A percentile compares a stretch with the other conserved stretches of the same genome.
Evolutionary conservation across 2,888 invertebrate genomes (phyloP).

Genomic region (Acleris literana): DNA sequence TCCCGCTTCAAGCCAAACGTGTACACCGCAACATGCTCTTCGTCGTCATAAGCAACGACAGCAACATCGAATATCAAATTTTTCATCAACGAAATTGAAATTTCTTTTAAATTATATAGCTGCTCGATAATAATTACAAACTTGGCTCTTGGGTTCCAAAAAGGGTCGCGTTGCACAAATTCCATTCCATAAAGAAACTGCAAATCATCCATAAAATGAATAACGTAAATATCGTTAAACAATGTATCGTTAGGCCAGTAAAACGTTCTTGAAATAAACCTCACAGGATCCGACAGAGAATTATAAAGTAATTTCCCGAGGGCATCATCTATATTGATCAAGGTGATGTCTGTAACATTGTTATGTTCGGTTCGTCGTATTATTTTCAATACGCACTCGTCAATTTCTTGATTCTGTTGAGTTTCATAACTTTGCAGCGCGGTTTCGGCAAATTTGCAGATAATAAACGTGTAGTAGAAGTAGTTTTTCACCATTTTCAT

Average conservation of each 20-base stretch:
- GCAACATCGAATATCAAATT: conserved; percentile 45
- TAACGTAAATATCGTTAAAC: conserved; percentile 45
- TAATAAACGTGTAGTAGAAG: conserved; percentile 6
- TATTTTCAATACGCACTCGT: conserved; percentile 18
- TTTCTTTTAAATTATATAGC: conserved; percentile 36
- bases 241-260: conserved; percentile 40
- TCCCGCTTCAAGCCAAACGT: conserved; percentile 35
- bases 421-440: not conserved
- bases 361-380: conserved; percentile 4
- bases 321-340: conserved; percentile 43
- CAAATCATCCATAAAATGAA: conserved; percentile 42
- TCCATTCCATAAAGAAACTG: conserved; percentile 45
- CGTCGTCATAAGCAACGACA: conserved; percentile 36
- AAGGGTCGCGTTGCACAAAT: conserved; percentile 41
- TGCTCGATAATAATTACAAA: conserved; percentile 50
- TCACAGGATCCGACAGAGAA: conserved; percentile 34
- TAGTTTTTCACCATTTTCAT: conserved; percentile 14
- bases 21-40: conserved; percentile 35
- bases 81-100: conserved; percentile 43
- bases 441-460: conserved; percentile 9
- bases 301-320: conserved; percentile 44
- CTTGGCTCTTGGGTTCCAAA: conserved; percentile 50
- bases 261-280: conserved; percentile 46
- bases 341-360: conserved; percentile 42
- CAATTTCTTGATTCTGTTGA: not conserved